phyloP scores from a whole-genome alignment of 2,888 invertebrate genomes.

The Magallana nippona region DNA sequence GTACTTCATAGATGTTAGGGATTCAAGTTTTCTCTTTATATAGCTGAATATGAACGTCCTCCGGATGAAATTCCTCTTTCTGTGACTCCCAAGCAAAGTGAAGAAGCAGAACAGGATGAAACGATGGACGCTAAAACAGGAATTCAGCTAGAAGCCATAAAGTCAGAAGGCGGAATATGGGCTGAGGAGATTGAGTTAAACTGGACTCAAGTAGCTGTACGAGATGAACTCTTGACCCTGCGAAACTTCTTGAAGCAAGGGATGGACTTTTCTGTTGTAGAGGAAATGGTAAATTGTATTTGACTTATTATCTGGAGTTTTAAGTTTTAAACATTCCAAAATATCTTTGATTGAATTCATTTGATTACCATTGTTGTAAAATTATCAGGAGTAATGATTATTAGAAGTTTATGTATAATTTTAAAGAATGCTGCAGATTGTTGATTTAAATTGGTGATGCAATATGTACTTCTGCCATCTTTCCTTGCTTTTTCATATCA shows the following conservation, averaged over 20 bases:
- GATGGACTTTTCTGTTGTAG: constrained; percentile 74
- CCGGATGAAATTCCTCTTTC: constrained; percentile 43
- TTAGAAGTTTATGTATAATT: too few relatives aligned
- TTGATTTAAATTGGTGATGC: too few relatives aligned
- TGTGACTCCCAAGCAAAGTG: constrained; percentile 39
- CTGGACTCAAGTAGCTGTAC: constrained; percentile 67
- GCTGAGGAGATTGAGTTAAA: constrained; percentile 73
- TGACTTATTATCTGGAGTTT: neutral
- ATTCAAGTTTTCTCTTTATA: neutral
- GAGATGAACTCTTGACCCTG: constrained; percentile 73
- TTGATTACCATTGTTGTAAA: too few relatives aligned
- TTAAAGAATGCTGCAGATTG: too few relatives aligned
- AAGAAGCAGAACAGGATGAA: constrained; percentile 45
- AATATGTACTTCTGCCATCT: neutral
- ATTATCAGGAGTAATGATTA: too few relatives aligned
- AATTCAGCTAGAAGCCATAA: constrained; percentile 62
- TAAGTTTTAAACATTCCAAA: too few relatives aligned
- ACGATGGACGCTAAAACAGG: constrained; percentile 46
- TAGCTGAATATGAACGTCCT: constrained; percentile 45
- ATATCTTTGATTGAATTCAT: too few relatives aligned
- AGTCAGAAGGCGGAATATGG: constrained; percentile 68
- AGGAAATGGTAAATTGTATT: constrained; percentile 71
- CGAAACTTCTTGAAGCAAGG: constrained; percentile 76
- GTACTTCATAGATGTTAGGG: neutral
- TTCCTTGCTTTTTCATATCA: neutral